Conservation (phyloP, 2,113 vertebrate genomes). For the Corvus hawaiiensis region DNA sequence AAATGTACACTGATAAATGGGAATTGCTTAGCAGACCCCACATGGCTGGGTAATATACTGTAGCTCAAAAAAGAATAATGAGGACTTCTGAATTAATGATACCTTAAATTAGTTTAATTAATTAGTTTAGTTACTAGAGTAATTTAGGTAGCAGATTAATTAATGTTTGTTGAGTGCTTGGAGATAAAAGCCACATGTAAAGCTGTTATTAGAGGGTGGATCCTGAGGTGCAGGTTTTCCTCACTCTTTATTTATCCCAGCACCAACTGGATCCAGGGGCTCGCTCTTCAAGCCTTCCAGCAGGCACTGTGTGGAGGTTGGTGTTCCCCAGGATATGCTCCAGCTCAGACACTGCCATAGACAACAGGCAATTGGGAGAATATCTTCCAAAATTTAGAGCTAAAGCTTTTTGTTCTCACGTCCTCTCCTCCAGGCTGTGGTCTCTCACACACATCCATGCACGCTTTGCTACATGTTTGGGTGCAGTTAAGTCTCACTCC, state of each 20-base stretch:
- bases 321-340: neutral
- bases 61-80: conserved; percentile 56
- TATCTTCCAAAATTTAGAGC: neutral
- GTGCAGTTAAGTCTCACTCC: neutral
- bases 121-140: conserved; percentile 67
- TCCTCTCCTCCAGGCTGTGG: neutral
- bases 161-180: conserved; percentile 57
- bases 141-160: conserved; percentile 70
- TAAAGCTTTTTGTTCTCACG: neutral
- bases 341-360: neutral
- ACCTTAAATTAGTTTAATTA: conserved; percentile 74
- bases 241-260: neutral
- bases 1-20: conserved; percentile 56
- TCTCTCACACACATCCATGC: rapidly evolving
- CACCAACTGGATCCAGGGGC: neutral
- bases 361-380: neutral
- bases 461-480: rapidly evolving
- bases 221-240: neutral
- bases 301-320: neutral
- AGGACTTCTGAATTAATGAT: conserved; percentile 70
- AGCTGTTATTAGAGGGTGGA: neutral
- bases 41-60: conserved; percentile 17
- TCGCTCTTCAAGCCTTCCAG: neutral
- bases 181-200: conserved; percentile 34
- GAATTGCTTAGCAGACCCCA: conserved; percentile 48